phyloP scores from a whole-genome alignment of 2,888 invertebrate species.

The Cerastis leucographa region DNA sequence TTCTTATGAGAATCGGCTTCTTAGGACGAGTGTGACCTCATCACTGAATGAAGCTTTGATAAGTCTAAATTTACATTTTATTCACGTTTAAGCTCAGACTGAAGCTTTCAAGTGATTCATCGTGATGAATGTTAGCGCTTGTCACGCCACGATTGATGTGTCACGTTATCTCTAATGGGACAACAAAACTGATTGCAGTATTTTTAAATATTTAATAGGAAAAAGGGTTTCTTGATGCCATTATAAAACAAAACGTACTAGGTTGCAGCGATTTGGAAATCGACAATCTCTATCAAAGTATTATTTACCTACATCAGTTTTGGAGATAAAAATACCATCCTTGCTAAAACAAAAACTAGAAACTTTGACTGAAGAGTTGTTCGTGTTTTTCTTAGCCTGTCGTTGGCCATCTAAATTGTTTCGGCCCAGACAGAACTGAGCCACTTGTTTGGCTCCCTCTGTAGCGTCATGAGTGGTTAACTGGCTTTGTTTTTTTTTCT shows the following conservation, averaged over 20 bases:
- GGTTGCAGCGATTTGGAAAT: neutral
- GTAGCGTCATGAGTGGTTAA: neutral
- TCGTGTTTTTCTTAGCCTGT: too few species aligned
- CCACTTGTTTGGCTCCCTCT: too few species aligned
- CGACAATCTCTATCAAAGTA: neutral
- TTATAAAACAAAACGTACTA: neutral
- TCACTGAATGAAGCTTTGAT: conserved; percentile 34
- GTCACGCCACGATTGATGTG: conserved; percentile 25
- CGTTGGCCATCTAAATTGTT: too few species aligned
- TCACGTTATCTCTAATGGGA: conserved; percentile 33
- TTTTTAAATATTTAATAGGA: neutral
- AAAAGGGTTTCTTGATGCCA: neutral
- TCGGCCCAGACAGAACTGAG: too few species aligned
- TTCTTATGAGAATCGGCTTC: neutral
- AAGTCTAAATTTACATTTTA: conserved; percentile 19
- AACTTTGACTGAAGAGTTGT: too few species aligned
- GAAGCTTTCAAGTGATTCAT: conserved; percentile 42
- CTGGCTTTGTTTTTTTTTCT: neutral
- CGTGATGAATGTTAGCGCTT: conserved; percentile 27
- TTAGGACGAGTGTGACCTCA: conserved; percentile 20
- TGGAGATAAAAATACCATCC: neutral
- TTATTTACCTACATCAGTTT: neutral
- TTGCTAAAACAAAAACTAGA: neutral
- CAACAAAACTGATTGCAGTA: conserved; percentile 15
- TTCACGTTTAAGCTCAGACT: conserved; percentile 27